Percentiles rank a stretch among this genome's conserved stretches.
Evolutionary conservation across 2,888 invertebrate genomes (phyloP).

Genomic region (Tryphoninae sp.): DNA sequence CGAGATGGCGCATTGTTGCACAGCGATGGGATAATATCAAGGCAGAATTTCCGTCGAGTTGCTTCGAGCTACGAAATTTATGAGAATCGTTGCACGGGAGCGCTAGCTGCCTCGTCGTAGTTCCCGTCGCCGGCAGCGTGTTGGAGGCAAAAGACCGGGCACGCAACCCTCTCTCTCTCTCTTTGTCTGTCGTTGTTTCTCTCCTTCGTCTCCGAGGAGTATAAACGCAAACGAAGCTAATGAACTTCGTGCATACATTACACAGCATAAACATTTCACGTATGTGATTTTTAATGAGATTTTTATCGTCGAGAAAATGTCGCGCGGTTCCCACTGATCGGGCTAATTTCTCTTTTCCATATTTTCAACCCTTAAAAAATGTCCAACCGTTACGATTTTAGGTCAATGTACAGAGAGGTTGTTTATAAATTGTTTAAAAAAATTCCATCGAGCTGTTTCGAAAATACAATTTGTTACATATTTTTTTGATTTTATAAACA

Average conservation of each 20-base stretch:
- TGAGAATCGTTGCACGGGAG: conserved; percentile 5
- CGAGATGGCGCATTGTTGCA: conserved; percentile 13
- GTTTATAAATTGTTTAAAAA: too few species aligned
- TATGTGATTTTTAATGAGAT: conserved; percentile 41
- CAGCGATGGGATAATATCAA: background rate
- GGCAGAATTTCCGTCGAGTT: conserved; percentile 20
- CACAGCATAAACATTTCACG: conserved; percentile 10
- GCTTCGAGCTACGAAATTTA: conserved; percentile 39
- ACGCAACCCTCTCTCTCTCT: conserved; percentile 30
- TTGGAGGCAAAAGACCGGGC: conserved; percentile 29
- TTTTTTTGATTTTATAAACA: too few species aligned
- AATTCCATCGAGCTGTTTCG: too few species aligned
- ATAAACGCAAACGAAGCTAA: conserved; percentile 53
- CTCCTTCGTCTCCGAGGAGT: background rate
- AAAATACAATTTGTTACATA: too few species aligned
- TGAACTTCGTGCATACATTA: conserved; percentile 41
- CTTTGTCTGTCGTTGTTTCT: too few species aligned
- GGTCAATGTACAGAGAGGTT: too few species aligned
- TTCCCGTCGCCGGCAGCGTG: background rate
- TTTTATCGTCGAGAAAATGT: conserved; percentile 22
- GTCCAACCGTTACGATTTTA: too few species aligned
- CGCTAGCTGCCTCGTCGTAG: background rate
- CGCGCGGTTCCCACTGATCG: too few species aligned
- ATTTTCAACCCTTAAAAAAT: too few species aligned
- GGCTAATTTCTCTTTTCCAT: too few species aligned